Base-by-base conservation (phyloP, 2,888 invertebrate species). In the Pollenia amentaria region DNA sequence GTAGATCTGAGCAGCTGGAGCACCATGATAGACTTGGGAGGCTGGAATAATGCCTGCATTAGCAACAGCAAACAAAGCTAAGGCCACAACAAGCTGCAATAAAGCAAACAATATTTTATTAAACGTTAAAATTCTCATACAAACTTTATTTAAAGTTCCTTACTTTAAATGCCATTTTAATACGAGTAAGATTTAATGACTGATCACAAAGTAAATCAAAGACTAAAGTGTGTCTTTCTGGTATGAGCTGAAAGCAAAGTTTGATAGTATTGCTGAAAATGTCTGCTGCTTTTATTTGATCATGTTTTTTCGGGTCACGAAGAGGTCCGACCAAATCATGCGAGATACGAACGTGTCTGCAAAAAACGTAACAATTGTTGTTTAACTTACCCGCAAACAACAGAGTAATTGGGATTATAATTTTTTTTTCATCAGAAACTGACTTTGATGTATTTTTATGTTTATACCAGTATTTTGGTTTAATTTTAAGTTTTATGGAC, bases 91-190 rank as follows among this genome's bases (percentile, higher is more conserved):
- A 48, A 89, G 79, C 90, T 90, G 21, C n/a, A 67, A n/a, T 11
- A 62, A 51, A 60, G 90, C 90, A 87, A 91, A 90, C 88, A 90
- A 90, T 90, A 90, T 91, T 88, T 75, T 29, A 11, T 53, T 9
- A 44, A 29, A 16, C 12, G 1, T 38, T 29, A 29, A 29, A 29
- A 29, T 6, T 14, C 18, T 10, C 18, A 11, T 16, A 9, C 14
- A 72, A 51, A 48, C 3, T 55, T 11, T 40, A 8, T 18, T 18
- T 38, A 46, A 18, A 46, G 51, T 18, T 55, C 3, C 73, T 76
- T 84, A 88, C 87, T 81, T 88, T 87, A 69, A 88, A 85, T 85
- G 79, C 85, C 88, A 87, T 87, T 87, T 84, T 55, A 73, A 75
- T 76, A n/a, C n/a, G n/a, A n/a, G n/a, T n/a, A 14, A 44, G 29